Evolutionary conservation across 2,113 vertebrate species (phyloP).

Genomic region (Calonectris borealis): DNA sequence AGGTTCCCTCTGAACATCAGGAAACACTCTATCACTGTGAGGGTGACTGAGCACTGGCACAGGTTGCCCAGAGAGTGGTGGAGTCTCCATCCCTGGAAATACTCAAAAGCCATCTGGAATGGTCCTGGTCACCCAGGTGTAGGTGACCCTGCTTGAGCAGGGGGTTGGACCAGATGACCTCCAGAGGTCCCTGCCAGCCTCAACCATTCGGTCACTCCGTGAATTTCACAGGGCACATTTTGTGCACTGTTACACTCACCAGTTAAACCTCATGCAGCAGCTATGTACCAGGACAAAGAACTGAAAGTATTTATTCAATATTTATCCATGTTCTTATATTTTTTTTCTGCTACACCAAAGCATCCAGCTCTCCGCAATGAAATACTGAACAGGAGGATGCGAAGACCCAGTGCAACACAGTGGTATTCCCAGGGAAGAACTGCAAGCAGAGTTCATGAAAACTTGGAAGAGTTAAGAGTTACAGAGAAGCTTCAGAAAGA

Average conservation of each 20-base stretch:
- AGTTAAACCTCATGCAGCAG: background rate
- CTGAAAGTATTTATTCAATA: background rate
- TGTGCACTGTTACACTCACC: background rate
- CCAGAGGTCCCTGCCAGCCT: background rate
- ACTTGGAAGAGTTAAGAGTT: background rate
- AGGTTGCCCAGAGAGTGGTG: background rate
- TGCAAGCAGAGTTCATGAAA: background rate
- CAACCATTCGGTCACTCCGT: background rate
- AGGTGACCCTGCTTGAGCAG: background rate
- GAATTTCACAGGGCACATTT: background rate
- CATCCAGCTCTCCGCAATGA: accelerated
- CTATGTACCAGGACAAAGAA: background rate
- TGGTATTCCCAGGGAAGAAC: background rate
- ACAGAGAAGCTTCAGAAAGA: background rate
- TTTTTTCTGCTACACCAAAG: background rate
- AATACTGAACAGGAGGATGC: background rate
- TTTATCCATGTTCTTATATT: background rate
- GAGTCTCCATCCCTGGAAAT: background rate
- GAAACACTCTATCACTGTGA: background rate
- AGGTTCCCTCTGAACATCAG: no score
- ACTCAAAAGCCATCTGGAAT: accelerated
- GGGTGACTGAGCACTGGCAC: accelerated
- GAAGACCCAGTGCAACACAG: background rate
- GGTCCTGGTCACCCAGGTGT: background rate
- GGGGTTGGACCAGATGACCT: background rate